phyloP scores from a whole-genome alignment of 2,888 invertebrate genomes.

The Leptinotarsa peninsularis region DNA sequence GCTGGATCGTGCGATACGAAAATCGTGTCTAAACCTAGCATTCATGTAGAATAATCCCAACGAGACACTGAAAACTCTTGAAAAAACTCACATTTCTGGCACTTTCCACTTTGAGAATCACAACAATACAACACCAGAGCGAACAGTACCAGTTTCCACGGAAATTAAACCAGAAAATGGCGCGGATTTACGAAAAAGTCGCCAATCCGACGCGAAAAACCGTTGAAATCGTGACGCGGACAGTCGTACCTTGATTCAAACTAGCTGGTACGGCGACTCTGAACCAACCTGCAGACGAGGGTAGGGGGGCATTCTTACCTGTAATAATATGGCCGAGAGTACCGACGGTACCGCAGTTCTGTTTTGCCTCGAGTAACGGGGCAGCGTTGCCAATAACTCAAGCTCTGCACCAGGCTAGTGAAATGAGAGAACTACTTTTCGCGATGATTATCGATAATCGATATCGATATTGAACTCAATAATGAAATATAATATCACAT shows the following conservation, averaged over 20 bases:
- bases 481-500: too few species aligned
- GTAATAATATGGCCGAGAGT: conserved; percentile 45
- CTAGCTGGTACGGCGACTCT: conserved; percentile 52
- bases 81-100: conserved; percentile 18
- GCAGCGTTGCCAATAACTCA: conserved; percentile 14
- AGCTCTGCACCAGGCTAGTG: not conserved
- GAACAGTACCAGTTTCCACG: not conserved
- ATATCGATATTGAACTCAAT: too few species aligned
- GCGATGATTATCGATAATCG: not conserved
- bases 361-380: conserved; percentile 22
- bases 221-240: conserved; percentile 40
- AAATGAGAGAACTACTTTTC: not conserved
- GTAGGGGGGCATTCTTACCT: conserved; percentile 48
- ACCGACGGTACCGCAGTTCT: conserved; percentile 32
- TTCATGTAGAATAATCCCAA: conserved; percentile 47
- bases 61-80: conserved; percentile 28
- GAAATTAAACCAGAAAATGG: not conserved
- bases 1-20: conserved; percentile 46
- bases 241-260: conserved; percentile 50
- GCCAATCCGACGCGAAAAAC: conserved; percentile 35
- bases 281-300: conserved; percentile 50
- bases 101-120: conserved; percentile 12
- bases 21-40: conserved; percentile 55
- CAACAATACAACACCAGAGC: conserved; percentile 19
- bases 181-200: conserved; percentile 8